A percentile compares a stretch with the other conserved stretches of the same genome.
These are phyloP conservation scores for Protobothrops flavoviridis DNA, from an alignment of 2,113 vertebrate genomes.

Conservation along the genomic window DNA sequence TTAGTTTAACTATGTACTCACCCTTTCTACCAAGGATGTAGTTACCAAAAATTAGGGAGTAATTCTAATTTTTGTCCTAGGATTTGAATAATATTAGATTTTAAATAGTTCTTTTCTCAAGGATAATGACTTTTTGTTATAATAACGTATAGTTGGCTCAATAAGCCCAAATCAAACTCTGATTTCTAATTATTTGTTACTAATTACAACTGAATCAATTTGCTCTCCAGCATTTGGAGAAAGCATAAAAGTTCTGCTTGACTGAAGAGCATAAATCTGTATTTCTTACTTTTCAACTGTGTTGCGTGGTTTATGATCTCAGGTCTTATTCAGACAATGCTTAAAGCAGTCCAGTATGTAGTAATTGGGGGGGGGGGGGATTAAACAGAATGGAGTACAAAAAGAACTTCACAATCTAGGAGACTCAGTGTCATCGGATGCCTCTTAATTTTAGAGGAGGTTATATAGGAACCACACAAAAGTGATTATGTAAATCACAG, in stretches of 20 bases:
- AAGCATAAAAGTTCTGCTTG: not conserved
- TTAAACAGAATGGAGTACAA: not conserved
- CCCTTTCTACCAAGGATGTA: not conserved
- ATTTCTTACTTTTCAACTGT: not conserved
- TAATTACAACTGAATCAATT: not conserved
- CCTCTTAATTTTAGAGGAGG: not conserved
- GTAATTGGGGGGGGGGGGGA: not conserved
- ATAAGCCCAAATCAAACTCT: not conserved
- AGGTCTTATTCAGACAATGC: not conserved
- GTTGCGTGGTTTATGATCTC: not conserved
- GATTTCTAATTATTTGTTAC: not conserved
- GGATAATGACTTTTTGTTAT: not conserved
- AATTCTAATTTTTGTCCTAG: not conserved
- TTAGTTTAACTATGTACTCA: not conserved
- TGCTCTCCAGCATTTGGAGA: not conserved
- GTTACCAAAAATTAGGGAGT: constrained; percentile 3
- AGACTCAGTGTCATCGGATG: not conserved
- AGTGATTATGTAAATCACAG: not conserved
- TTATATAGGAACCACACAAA: not conserved
- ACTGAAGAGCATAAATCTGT: not conserved
- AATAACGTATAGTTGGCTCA: not conserved
- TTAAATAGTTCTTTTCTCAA: not conserved
- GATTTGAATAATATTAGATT: not conserved
- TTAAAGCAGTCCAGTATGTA: not conserved
- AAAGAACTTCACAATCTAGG: not conserved